phyloP scores from a whole-genome alignment of 2,888 invertebrate genomes.

The Furcula furcula region DNA sequence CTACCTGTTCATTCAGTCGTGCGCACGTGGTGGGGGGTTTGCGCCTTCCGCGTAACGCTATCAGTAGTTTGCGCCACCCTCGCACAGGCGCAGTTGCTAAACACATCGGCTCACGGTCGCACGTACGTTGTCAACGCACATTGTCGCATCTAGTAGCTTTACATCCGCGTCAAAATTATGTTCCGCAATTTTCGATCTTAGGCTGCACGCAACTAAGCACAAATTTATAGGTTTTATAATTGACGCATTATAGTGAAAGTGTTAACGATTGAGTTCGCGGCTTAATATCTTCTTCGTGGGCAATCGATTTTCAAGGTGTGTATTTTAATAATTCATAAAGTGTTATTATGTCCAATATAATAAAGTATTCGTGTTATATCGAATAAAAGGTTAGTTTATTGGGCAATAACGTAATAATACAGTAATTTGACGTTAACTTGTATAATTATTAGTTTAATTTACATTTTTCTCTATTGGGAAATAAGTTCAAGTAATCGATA shows the following conservation, averaged over 20 bases:
- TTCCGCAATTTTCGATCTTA: conserved; percentile 29
- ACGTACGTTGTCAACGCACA: conserved; percentile 47
- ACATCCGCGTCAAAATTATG: conserved; percentile 36
- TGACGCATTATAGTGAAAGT: conserved; percentile 30
- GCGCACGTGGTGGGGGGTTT: conserved; percentile 69
- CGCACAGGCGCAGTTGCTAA: conserved; percentile 74
- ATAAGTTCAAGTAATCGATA: no score
- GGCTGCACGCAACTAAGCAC: conserved; percentile 8
- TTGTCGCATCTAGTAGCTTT: conserved; percentile 66
- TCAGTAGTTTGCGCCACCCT: conserved; percentile 79
- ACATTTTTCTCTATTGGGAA: no score
- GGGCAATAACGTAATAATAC: conserved; percentile 17
- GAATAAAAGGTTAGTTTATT: conserved; percentile 24
- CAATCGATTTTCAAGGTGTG: conserved; percentile 42
- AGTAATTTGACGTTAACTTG: conserved; percentile 18
- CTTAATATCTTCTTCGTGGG: conserved; percentile 34
- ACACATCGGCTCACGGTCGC: conserved; percentile 75
- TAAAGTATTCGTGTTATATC: conserved; percentile 19
- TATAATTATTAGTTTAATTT: conserved; percentile 3
- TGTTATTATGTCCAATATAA: conserved; percentile 22
- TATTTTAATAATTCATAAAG: conserved; percentile 33
- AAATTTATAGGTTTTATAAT: not conserved
- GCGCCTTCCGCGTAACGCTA: conserved; percentile 79
- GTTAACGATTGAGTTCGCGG: conserved; percentile 27
- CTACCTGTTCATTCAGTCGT: conserved; percentile 73